Base-by-base conservation (phyloP, 2,888 invertebrate species). In the Heliconius sara region DNA sequence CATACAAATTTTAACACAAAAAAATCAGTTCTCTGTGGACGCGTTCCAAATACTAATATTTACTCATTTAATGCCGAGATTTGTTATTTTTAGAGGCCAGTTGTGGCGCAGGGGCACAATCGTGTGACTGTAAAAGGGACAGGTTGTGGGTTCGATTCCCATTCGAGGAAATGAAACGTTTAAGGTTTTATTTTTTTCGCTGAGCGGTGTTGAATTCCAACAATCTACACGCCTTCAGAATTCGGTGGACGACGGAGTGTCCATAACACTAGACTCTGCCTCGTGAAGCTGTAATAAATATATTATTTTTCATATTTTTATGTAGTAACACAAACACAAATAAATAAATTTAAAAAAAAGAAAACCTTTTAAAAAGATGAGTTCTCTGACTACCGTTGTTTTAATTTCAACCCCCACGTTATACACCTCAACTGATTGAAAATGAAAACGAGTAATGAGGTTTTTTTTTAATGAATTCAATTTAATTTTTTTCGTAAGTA, bases 1-100 rank as follows among this genome's bases (percentile, higher is more conserved):
- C 84, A 75, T 88, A 87, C 86, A 87, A 12, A 85, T 83, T 82
- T 83, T 27, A 75, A 65, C n/a, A 16, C 43, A 65, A 82, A 85
- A 83, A 84, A 84, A 87, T 86, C 84, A 87, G 60, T 84, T 86
- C 72, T 76, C 27, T 65, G 75, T 81, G 79, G 81, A 80, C 71
- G 78, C 71, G 72, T 27, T 75, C 75, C 75, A 66, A 75, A 66
- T 75, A 66, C 27, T 47, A 66, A 47, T 60, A 43, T 66, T 47
- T 77, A 72, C 16, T 52, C 30, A 79, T 79, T 52, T 67, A 76
- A 77, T 52, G 52, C 52, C 22, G 25, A 71, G 19, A 77, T 57
- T 68, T 66, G 65, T 76, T 65, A 80, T 66, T 52, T 19, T 52
- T 52, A 19, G 52, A 52, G 52, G 7, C 52, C 22, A 22, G 7